Evolutionary conservation across 92 coral and sea anemone genomes (phyloP), one percentile per base, ranked within the genome.

Genomic region (Porites evermanni): DNA sequence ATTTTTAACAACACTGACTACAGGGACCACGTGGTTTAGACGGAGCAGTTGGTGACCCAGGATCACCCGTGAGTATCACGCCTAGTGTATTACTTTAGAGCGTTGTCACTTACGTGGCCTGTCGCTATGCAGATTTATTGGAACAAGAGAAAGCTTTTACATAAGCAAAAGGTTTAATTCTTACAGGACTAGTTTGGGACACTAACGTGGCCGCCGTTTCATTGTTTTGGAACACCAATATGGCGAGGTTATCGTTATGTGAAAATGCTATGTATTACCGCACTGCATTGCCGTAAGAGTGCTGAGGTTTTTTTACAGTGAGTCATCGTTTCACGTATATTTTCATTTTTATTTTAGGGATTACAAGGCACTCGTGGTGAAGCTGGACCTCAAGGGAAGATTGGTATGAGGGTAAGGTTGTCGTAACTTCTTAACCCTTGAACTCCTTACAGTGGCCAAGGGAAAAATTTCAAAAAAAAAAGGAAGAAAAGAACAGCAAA

Each of bases 1-100:
- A 3, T 56, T 56, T 56, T 56, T 10, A 56, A 11, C 61, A 10
- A 7, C 67, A 61, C 3, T 47, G 4, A 1, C 11, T 64, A 19
- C 51, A 83, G 87, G 87, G 87, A 23, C 87, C 87, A 13, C 87
- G 87, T 63, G 87, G 87, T 16, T 24, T 83, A 64, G 73, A 83
- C 11, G 87, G 87, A 20, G 87, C 87, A 17, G 72, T 21, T 64
- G 87, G 87, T 2, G 87, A 83, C 19, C 9, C 12, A 1, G 87
- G 87, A 8, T 52, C 29, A 4, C 70, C 80, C 51, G 87, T 83
- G 63, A 83, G 87, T 73, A 52, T 56, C 63, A 19, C 23, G 14
- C 19, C 19, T 20, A 5, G 20, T 18, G 20, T 8, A 63, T 20
- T 26, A 56, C 19, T 16, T 3, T 14, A 21, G 47, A 38, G 47